phyloP scores from a whole-genome alignment of 2,797 vertebrate genomes.

The Anolis apletophallus region DNA sequence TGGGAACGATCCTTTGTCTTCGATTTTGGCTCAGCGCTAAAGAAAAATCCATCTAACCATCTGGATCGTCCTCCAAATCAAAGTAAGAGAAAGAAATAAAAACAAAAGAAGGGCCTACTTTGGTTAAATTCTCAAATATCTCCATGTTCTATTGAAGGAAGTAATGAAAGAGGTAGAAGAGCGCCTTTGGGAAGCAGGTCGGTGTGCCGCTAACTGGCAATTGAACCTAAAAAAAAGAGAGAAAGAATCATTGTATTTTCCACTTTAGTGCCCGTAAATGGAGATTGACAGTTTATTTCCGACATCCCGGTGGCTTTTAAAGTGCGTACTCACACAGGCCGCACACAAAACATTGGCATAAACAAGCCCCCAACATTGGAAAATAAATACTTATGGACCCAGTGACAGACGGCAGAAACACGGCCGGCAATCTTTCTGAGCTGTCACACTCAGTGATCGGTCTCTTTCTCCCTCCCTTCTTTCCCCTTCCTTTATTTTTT shows the following conservation, averaged over 20 bases:
- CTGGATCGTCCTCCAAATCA: slow-evolving; percentile 38
- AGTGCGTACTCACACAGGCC: background rate
- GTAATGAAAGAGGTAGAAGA: slow-evolving; percentile 69
- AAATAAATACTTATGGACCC: slow-evolving; percentile 94
- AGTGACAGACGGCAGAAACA: slow-evolving; percentile 89
- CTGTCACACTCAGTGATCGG: slow-evolving; percentile 96
- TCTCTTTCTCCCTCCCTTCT: slow-evolving; percentile 46
- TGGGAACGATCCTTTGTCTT: too few relatives aligned
- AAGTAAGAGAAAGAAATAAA: background rate
- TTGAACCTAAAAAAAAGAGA: slow-evolving; percentile 78
- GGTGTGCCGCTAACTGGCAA: slow-evolving; percentile 80
- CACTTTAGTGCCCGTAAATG: slow-evolving; percentile 82
- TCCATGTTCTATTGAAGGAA: slow-evolving; percentile 60
- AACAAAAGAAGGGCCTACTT: slow-evolving; percentile 22
- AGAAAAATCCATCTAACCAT: slow-evolving; percentile 68
- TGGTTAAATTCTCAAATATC: slow-evolving; percentile 59
- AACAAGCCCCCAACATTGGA: slow-evolving; percentile 76
- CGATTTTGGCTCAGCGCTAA: slow-evolving; percentile 4
- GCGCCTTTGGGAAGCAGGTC: slow-evolving; percentile 15
- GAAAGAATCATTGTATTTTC: slow-evolving; percentile 77
- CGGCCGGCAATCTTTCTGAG: slow-evolving; percentile 89
- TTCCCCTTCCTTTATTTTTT: background rate
- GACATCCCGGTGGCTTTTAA: slow-evolving; percentile 53
- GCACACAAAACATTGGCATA: background rate
- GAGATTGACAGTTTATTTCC: slow-evolving; percentile 88